phyloP scores from a whole-genome alignment of 2,113 vertebrate genomes.

The Noturus placidus region DNA sequence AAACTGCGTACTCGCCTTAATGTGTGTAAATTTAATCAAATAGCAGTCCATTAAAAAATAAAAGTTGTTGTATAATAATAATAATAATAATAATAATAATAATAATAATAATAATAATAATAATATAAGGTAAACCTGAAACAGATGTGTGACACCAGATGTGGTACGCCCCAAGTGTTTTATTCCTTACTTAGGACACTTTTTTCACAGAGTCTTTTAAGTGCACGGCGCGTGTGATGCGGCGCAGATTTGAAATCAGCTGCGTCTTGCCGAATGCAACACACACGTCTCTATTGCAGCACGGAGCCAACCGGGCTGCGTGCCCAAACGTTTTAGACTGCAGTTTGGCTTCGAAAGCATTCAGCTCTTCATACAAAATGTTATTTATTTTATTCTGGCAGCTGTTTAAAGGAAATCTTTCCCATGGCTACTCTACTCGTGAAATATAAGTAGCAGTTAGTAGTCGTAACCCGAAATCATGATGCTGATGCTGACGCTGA shows the following conservation, averaged over 20 bases:
- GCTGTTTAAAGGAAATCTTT: conserved; percentile 4
- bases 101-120: not conserved
- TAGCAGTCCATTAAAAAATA: not conserved
- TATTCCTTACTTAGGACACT: not conserved
- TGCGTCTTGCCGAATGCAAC: not conserved
- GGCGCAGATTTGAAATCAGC: not conserved
- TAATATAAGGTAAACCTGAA: not conserved
- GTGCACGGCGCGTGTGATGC: not conserved
- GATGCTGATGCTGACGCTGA: not conserved
- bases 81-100: not conserved
- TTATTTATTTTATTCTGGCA: not conserved
- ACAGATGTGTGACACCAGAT: too few relatives aligned
- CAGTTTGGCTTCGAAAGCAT: conserved; percentile 25
- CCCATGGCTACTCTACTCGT: conserved; percentile 1
- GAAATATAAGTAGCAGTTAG: not conserved
- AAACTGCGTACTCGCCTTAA: not conserved
- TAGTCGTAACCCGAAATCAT: not conserved
- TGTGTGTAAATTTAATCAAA: not conserved
- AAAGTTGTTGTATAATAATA: not conserved
- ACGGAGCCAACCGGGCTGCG: not conserved
- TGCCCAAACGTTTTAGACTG: not conserved
- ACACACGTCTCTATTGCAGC: not conserved
- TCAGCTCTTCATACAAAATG: conserved; percentile 33
- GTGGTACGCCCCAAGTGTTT: not conserved
- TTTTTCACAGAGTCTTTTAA: not conserved